Base-by-base conservation (phyloP, 1,140 invertebrate genomes). In the Pararge aegeria region DNA sequence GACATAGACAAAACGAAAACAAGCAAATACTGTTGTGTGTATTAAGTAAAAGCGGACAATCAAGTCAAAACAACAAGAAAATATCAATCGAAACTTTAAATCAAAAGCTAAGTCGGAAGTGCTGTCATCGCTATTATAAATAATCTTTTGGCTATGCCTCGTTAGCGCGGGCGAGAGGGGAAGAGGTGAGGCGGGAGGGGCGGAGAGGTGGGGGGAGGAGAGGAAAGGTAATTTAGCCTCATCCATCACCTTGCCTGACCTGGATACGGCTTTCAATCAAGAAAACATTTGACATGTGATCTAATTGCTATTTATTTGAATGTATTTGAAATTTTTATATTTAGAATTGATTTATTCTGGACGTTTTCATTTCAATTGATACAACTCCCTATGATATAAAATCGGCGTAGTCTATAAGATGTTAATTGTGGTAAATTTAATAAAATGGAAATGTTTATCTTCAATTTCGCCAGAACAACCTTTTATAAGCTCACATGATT, bases 91-190 rank as follows among this genome's bases (percentile, higher is more conserved):
- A 19, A 61, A 44, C 27, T 61, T 42, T 50, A 66, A 66, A 69
- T 72, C 61, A 66, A 42, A 54, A 68, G 59, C 56, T 66, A 65
- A 65, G 69, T 82, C 81, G 84, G 83, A 87, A 84, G 72, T 64
- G 72, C 78, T 87, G 82, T 87, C 84, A 79, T 74, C 83, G 64
- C 64, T 16, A 49, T 55, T 80, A 83, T 84, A 87, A 87, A 85
- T 87, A 87, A 85, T 87, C 78, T 81, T 78, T 78, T 77, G 73
- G 75, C 69, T 71, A 73, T 55, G 46, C 60, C 68, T 83, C 80
- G 77, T 83, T 85, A 82, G 71, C 53, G 55, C 37, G 64, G n/a
- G n/a, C n/a, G 15, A 46, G 62, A 56, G 52, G 59, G 44, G 62
- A 40, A 46, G 48, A 40, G 38, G 61, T 52, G 52, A 57, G 44